These are phyloP conservation scores for Sinelater perroti DNA, from an alignment of 2,888 invertebrate genomes.

Conservation along the genomic window DNA sequence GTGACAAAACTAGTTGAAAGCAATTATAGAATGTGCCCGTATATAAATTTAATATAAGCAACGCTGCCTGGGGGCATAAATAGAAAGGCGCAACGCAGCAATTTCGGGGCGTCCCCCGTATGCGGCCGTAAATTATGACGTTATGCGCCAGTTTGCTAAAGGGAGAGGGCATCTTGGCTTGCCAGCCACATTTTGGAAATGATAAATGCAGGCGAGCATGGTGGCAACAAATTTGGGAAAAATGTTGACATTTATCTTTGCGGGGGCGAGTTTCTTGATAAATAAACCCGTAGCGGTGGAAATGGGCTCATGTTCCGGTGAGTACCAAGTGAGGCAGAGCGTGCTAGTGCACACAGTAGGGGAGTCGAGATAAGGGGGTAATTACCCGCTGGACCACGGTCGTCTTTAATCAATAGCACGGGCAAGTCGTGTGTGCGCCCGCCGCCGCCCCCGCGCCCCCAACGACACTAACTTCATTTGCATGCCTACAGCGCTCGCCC, in stretches of 20 bases:
- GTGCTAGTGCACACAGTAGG: conserved; percentile 43
- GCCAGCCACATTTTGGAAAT: conserved; percentile 12
- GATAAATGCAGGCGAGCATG: conserved; percentile 10
- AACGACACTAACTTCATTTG: conserved; percentile 62
- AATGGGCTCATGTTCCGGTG: conserved; percentile 37
- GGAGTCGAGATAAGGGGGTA: conserved; percentile 58
- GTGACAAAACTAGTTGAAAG: too few species aligned
- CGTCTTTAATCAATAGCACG: conserved; percentile 62
- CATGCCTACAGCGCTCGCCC: conserved; percentile 59
- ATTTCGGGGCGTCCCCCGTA: conserved; percentile 2
- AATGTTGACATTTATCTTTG: conserved; percentile 27
- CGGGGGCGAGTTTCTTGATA: conserved; percentile 25
- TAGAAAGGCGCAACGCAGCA: not conserved
- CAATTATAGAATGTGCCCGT: too few species aligned
- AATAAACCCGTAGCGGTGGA: conserved; percentile 33
- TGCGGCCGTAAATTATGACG: conserved; percentile 15
- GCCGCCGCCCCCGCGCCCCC: conserved; percentile 44
- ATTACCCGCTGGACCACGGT: conserved; percentile 62
- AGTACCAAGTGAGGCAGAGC: conserved; percentile 39
- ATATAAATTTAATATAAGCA: too few species aligned
- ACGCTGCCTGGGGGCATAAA: too few species aligned
- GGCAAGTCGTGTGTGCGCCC: conserved; percentile 48
- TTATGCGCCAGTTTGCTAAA: conserved; percentile 12
- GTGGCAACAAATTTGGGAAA: conserved; percentile 26
- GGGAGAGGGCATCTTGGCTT: conserved; percentile 11